Evolutionary conservation across 1,140 invertebrate genomes (phyloP), one percentile per base, ranked within the genome.

Genomic region (Aleiodes sp.): DNA sequence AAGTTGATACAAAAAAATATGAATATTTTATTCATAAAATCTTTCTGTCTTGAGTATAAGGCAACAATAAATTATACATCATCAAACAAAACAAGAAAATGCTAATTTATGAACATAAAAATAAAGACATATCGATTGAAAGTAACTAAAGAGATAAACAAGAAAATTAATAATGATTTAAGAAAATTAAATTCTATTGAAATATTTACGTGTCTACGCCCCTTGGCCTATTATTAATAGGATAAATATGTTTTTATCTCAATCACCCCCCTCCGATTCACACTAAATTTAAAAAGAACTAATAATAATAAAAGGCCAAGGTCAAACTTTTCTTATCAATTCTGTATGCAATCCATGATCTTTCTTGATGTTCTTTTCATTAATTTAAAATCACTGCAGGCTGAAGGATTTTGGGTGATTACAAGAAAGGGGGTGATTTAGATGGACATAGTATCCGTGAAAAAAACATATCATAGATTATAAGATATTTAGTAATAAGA

Each of bases 11-110:
- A 21, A 24, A 52, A 52, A 52, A 24, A 52, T 21, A 52, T 52
- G 21, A 52, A 52, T 52, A 52, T 52, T 52, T 52, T 52, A 52
- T 52, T 52, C 46, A 52, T 52, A 52, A 24, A 52, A n/a, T n/a
- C 46, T 52, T 46, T 46, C 26, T 21, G 46, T 10, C 46, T 16
- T 43, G n/a, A n/a, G n/a, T n/a, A n/a, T n/a, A n/a, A n/a, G n/a
- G n/a, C n/a, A n/a, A 52, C 16, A 35, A 8, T 21, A 21, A 52
- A 21, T 46, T 8, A 24, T 16, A 9, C 46, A 10, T 43, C 19
- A 43, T 7, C 8, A 10, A 52, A 52, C 26, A 52, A 52, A 24
- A 52, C 19, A 43, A n/a, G 39, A n/a, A n/a, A n/a, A n/a, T 43
- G 12, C 21, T 52, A 52, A 16, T 52, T 52, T 46, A 52, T 24